phyloP scores from a whole-genome alignment of 1,140 invertebrate genomes.

The Pararge aegeria region DNA sequence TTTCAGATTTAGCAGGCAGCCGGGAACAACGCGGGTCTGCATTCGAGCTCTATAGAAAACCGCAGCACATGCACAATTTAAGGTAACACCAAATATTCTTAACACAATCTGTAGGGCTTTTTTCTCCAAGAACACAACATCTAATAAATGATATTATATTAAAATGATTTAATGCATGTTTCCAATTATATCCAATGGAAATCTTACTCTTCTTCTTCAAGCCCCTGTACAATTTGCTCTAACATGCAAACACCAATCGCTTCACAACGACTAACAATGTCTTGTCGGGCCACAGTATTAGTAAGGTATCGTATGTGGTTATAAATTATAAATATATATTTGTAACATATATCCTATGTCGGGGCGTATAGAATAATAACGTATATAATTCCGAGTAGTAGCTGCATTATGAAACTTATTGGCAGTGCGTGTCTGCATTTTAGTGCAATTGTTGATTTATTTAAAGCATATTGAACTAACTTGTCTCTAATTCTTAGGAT shows the following conservation, averaged over 20 bases:
- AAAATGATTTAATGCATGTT: slow-evolving; percentile 51
- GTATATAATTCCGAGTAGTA: slow-evolving; percentile 26
- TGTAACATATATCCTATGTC: slow-evolving; percentile 72
- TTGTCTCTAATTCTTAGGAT: slow-evolving; percentile 32
- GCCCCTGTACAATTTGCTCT: slow-evolving; percentile 77
- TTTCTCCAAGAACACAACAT: not conserved
- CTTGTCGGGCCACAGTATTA: slow-evolving; percentile 72
- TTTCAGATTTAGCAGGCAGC: slow-evolving; percentile 88
- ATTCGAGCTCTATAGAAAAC: slow-evolving; percentile 96
- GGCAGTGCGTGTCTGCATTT: slow-evolving; percentile 80
- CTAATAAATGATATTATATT: no score
- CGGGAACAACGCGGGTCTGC: slow-evolving; percentile 95
- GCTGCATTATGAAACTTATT: slow-evolving; percentile 45
- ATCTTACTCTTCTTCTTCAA: slow-evolving; percentile 28
- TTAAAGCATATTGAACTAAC: slow-evolving; percentile 75
- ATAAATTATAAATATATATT: slow-evolving; percentile 64
- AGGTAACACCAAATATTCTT: slow-evolving; percentile 79
- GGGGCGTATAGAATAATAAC: slow-evolving; percentile 50
- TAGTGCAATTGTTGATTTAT: slow-evolving; percentile 75
- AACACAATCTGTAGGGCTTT: not conserved
- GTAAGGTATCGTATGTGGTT: slow-evolving; percentile 76
- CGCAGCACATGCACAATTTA: slow-evolving; percentile 87
- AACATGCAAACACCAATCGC: slow-evolving; percentile 81
- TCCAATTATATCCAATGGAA: slow-evolving; percentile 18
- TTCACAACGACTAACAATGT: slow-evolving; percentile 79